These are phyloP conservation scores for Tetragnatha montana DNA, from an alignment of 2,888 invertebrate genomes.

Conservation along the genomic window DNA sequence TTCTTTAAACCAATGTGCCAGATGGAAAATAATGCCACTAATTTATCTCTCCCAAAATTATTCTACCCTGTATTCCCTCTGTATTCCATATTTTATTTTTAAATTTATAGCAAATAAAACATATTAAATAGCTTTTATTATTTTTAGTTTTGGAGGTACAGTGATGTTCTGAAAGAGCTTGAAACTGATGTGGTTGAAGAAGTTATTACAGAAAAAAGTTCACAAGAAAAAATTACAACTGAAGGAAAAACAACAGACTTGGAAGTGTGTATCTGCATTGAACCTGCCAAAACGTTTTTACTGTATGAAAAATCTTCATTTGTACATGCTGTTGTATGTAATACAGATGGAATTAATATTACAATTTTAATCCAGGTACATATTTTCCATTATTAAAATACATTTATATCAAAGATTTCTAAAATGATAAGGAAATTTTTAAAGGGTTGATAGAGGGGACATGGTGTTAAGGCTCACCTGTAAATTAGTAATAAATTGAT, in stretches of 20 bases:
- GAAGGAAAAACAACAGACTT: not conserved
- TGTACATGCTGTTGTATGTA: not conserved
- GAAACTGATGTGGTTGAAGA: not conserved
- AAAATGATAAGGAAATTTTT: no score
- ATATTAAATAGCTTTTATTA: not conserved
- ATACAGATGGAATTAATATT: not conserved
- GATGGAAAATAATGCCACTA: no score
- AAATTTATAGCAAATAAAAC: no score
- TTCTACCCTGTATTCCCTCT: no score
- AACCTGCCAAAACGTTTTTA: not conserved
- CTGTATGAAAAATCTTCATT: not conserved
- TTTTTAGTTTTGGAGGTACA: constrained; percentile 21
- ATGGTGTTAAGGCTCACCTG: no score
- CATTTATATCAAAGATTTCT: not conserved
- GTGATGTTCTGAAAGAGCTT: not conserved
- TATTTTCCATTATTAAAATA: not conserved
- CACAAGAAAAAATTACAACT: not conserved
- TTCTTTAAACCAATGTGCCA: no score
- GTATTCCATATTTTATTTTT: no score
- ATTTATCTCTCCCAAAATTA: no score
- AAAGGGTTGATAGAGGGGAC: no score
- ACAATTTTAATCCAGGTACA: constrained; percentile 13
- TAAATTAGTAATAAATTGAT: no score
- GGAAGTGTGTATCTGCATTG: not conserved
- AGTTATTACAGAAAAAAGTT: not conserved